These are phyloP conservation scores for Elachura formosa DNA, from an alignment of 2,113 vertebrate species.

Conservation along the genomic window DNA sequence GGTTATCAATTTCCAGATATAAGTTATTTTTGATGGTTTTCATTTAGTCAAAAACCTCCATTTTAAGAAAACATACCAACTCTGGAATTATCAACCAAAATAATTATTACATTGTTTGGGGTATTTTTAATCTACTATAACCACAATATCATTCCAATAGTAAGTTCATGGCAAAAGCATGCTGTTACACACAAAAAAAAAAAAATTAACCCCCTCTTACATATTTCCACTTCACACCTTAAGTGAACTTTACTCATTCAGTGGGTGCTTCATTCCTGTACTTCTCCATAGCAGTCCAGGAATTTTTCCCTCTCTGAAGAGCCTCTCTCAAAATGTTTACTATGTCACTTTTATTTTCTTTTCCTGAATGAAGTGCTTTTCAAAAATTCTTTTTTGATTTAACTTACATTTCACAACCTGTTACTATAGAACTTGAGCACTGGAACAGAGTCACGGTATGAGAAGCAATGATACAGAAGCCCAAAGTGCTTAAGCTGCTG, in stretches of 20 bases:
- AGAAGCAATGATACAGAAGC: neutral
- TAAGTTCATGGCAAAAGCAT: neutral
- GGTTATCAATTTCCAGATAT: neutral
- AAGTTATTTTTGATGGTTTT: neutral
- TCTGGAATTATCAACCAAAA: neutral
- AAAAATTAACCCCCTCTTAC: neutral
- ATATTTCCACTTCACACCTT: neutral
- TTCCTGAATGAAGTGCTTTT: conserved; percentile 26
- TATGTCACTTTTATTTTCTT: neutral
- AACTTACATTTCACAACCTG: neutral
- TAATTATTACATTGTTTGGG: neutral
- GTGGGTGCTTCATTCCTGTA: neutral
- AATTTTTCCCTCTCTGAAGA: neutral
- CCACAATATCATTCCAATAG: neutral
- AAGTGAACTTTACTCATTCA: neutral
- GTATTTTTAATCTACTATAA: neutral
- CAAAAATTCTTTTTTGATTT: neutral
- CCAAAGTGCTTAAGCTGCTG: neutral
- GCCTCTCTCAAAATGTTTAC: neutral
- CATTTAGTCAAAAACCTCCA: neutral
- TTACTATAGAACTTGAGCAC: neutral
- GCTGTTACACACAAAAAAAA: neutral
- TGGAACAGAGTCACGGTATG: neutral
- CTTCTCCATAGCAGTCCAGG: neutral
- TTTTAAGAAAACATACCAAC: neutral